Conservation (phyloP, 2,888 invertebrate genomes). For the Carpatolechia fugitivella region DNA sequence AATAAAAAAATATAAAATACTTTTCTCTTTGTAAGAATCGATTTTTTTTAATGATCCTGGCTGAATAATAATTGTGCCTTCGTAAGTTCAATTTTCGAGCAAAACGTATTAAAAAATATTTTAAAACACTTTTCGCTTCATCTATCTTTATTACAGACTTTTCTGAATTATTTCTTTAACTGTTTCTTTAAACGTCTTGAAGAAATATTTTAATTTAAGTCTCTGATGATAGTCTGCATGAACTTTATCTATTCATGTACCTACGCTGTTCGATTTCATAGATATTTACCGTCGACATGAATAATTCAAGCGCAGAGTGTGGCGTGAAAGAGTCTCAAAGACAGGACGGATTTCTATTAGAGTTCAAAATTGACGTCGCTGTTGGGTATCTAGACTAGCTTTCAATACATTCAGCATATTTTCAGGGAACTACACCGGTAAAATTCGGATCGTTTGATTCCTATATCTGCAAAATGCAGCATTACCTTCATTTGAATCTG, state of each 20-base stretch:
- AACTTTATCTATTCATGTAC: constrained; percentile 29
- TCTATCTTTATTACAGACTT: no score
- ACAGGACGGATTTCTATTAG: constrained; percentile 60
- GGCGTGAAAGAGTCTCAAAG: constrained; percentile 68
- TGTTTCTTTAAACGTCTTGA: no score
- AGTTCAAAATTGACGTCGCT: constrained; percentile 60
- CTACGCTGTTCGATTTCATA: constrained; percentile 54
- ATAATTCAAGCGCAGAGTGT: constrained; percentile 65
- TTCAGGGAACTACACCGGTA: neutral
- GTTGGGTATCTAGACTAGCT: constrained; percentile 22
- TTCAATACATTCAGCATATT: constrained; percentile 9
- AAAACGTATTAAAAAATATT: no score
- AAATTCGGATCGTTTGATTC: neutral
- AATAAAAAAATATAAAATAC: no score
- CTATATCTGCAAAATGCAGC: neutral
- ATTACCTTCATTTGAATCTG: neutral
- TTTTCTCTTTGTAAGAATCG: no score
- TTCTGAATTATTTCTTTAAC: no score
- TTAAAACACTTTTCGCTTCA: no score
- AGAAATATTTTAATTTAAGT: neutral
- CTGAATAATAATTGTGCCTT: no score
- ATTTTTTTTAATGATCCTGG: no score
- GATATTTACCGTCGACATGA: constrained; percentile 63
- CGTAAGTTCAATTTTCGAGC: no score
- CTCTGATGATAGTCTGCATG: neutral